Conservation (phyloP, 2,888 invertebrate genomes). For the Andrena praecox region DNA sequence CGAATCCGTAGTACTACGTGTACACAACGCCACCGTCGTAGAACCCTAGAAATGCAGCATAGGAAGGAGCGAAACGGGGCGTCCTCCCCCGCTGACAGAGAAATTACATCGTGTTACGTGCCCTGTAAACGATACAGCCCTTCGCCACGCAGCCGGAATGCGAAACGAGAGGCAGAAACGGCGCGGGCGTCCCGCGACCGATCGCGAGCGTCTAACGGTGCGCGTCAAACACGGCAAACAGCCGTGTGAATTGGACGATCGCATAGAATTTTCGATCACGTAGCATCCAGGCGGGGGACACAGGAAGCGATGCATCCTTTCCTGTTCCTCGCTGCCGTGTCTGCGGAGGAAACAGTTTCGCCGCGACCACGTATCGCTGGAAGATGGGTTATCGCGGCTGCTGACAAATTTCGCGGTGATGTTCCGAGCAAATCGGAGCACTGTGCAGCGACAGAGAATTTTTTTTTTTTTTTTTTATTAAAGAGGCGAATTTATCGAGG, state of each 20-base stretch:
- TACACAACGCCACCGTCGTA: constrained; percentile 31
- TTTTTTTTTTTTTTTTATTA: too few species aligned
- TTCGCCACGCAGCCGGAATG: constrained; percentile 37
- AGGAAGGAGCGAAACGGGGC: constrained; percentile 47
- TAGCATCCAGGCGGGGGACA: not conserved
- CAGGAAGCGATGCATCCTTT: constrained; percentile 2
- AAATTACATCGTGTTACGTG: constrained; percentile 72
- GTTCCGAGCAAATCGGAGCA: too few species aligned
- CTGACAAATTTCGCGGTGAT: too few species aligned
- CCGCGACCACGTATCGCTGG: too few species aligned
- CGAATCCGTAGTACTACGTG: constrained; percentile 35
- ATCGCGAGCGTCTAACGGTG: constrained; percentile 42
- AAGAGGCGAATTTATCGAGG: too few species aligned
- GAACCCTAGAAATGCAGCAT: constrained; percentile 74
- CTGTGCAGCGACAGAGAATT: too few species aligned
- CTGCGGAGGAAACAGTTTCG: too few species aligned
- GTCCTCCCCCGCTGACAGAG: constrained; percentile 55
- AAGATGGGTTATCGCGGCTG: too few species aligned
- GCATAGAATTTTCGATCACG: constrained; percentile 6
- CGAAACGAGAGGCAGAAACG: constrained; percentile 47
- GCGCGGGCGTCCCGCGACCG: not conserved
- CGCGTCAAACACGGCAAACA: constrained; percentile 27
- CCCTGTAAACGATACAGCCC: constrained; percentile 62
- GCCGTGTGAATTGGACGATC: constrained; percentile 28
- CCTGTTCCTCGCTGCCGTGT: not conserved